Evolutionary conservation across 2,797 vertebrate genomes (phyloP), one percentile per base, ranked within the genome.

Genomic region (Selene dorsalis): DNA sequence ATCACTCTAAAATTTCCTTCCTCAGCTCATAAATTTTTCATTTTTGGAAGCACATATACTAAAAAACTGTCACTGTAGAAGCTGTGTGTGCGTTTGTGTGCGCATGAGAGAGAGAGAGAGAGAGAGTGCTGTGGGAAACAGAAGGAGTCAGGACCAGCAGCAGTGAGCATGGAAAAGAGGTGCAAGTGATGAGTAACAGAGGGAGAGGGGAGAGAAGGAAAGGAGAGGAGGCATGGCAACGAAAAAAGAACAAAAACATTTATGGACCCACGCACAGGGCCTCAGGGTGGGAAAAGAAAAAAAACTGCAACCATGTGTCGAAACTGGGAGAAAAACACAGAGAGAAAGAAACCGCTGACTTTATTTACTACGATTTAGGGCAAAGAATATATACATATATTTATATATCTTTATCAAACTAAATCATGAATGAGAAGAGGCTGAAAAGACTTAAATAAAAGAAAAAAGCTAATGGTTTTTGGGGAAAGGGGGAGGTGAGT

Each of bases 191-290:
- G 88, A 91, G 80, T 79, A 88, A 85, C 73, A 74, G 84, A 62
- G 57, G 77, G 65, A 71, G 65, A 66, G 20, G 63, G 20, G 50
- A 56, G 38, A 69, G 62, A 48, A 56, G 26, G 43, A 65, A 28
- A 72, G 58, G 62, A 69, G 43, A 58, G 67, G 64, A 86, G 69
- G 74, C 61, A 71, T 43, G 70, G 82, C 28, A 77, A 86, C 24
- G 8, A 65, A 60, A 72, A 72, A 62, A 80, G 84, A 88, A 77
- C 73, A 84, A 86, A 90, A 89, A 92, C 84, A 92, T 87, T 82
- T 75, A 84, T 18, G 74, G 80, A 84, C 87, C 90, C 87, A 91
- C 83, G 82, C 88, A 89, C 72, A 43, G 70, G 69, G 87, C 89
- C 88, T 87, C 55, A 2, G 86, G 89, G 74, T 73, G 87, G 76